A percentile compares a stretch with the other conserved stretches of the same genome.
Evolutionary conservation across 2,888 invertebrate genomes (phyloP).

Genomic region (Erynnis tages): DNA sequence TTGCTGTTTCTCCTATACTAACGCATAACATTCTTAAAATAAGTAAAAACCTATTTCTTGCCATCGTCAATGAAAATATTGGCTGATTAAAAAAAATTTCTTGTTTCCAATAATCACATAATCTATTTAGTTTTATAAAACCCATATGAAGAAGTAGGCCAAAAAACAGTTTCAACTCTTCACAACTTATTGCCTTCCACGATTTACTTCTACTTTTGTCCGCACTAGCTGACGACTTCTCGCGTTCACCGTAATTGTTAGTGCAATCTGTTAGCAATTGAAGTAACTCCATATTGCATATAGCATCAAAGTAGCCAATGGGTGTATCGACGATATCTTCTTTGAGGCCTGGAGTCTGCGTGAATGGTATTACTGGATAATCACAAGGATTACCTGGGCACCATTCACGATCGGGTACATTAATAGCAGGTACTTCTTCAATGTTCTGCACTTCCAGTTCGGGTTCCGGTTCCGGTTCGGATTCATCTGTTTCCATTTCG

Average conservation of each 20-base stretch:
- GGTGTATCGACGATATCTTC: slow-evolving; percentile 30
- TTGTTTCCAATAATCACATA: slow-evolving; percentile 30
- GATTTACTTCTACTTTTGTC: slow-evolving; percentile 17
- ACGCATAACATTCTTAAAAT: slow-evolving; percentile 31
- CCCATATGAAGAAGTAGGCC: slow-evolving; percentile 10
- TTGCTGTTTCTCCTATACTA: slow-evolving; percentile 19
- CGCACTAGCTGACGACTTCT: slow-evolving; percentile 9
- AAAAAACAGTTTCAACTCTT: slow-evolving; percentile 22
- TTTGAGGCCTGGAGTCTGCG: slow-evolving; percentile 29
- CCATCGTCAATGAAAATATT: slow-evolving; percentile 26
- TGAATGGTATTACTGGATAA: slow-evolving; percentile 13
- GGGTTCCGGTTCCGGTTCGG: slow-evolving; percentile 18
- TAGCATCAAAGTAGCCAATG: slow-evolving; percentile 30
- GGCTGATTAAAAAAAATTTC: slow-evolving; percentile 28
- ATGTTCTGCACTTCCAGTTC: slow-evolving; percentile 12
- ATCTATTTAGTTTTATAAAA: slow-evolving; percentile 27
- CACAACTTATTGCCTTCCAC: slow-evolving; percentile 19
- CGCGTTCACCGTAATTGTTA: slow-evolving; percentile 22
- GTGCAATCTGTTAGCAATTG: slow-evolving; percentile 27
- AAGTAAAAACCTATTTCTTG: slow-evolving; percentile 27
- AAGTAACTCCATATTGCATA: slow-evolving; percentile 28
- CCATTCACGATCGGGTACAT: slow-evolving; percentile 10
- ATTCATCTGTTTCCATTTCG: slow-evolving; percentile 23
- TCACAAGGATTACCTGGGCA: slow-evolving; percentile 10
- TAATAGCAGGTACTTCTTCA: slow-evolving; percentile 9